Evolutionary conservation across 2,113 vertebrate species (phyloP).

Genomic region (Rhinichthys klamathensis): DNA sequence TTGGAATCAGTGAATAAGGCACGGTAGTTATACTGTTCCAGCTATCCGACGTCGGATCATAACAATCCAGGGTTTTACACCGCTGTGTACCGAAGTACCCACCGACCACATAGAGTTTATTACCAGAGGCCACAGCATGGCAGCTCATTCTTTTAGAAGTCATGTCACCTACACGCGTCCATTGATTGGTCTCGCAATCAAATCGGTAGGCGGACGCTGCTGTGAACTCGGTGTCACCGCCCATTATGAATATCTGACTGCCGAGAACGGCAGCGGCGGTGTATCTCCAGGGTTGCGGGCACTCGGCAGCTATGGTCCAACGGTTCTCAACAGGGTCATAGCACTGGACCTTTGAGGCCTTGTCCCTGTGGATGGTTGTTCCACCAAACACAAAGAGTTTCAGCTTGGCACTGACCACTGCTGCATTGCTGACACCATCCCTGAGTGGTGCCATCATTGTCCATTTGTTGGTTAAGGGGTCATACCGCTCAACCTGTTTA

Average conservation of each 20-base stretch:
- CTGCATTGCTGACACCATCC: conserved; percentile 92
- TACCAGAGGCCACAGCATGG: conserved; percentile 90
- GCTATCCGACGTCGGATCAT: conserved; percentile 87
- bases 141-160: conserved; percentile 96
- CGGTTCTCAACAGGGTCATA: conserved; percentile 87
- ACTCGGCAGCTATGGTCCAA: conserved; percentile 89
- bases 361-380: conserved; percentile 89
- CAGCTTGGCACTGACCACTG: conserved; percentile 90
- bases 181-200: conserved; percentile 89
- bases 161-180: conserved; percentile 94
- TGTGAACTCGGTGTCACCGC: conserved; percentile 92
- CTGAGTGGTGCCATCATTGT: conserved; percentile 90
- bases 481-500: conserved; percentile 91
- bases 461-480: conserved; percentile 89
- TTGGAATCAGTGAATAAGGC: conserved; percentile 96
- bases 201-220: conserved; percentile 92
- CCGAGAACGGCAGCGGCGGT: conserved; percentile 90
- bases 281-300: conserved; percentile 94
- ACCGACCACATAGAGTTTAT: conserved; percentile 94
- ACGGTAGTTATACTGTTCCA: conserved; percentile 96
- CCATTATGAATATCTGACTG: conserved; percentile 98
- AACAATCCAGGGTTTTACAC: conserved; percentile 95
- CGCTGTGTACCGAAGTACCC: conserved; percentile 95
- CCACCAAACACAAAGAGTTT: conserved; percentile 94
- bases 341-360: conserved; percentile 93